phyloP scores from a whole-genome alignment of 2,888 invertebrate species.

The Xestia sexstrigata region DNA sequence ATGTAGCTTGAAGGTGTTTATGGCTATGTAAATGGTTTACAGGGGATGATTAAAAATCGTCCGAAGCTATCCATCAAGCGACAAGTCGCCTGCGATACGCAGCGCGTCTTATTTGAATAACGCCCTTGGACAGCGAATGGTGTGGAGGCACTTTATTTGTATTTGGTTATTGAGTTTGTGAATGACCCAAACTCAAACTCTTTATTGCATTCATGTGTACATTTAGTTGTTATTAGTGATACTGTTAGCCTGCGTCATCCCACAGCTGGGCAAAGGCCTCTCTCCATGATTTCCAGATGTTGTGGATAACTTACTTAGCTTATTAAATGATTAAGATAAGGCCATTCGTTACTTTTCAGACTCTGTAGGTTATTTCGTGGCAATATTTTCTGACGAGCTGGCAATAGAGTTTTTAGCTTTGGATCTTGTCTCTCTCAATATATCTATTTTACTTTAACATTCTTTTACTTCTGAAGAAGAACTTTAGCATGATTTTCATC shows the following conservation, averaged over 20 bases:
- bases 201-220: too few species aligned
- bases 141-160: constrained; percentile 46
- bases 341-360: not conserved
- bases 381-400: not conserved
- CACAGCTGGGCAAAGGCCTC: too few species aligned
- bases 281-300: too few species aligned
- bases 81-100: constrained; percentile 82
- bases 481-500: not conserved
- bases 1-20: constrained; percentile 42
- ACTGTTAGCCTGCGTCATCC: too few species aligned
- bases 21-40: constrained; percentile 44
- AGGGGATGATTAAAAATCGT: constrained; percentile 87
- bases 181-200: too few species aligned
- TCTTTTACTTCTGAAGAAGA: not conserved
- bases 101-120: constrained; percentile 86
- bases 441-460: not conserved
- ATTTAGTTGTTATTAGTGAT: too few species aligned
- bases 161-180: too few species aligned
- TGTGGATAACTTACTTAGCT: too few species aligned
- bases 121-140: constrained; percentile 64
- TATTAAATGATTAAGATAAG: too few species aligned
- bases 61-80: constrained; percentile 86
- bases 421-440: not conserved
- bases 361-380: not conserved
- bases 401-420: not conserved